Evolutionary conservation across 1,140 invertebrate genomes (phyloP), one percentile per base, ranked within the genome.

Genomic region (Streblospio benedicti): DNA sequence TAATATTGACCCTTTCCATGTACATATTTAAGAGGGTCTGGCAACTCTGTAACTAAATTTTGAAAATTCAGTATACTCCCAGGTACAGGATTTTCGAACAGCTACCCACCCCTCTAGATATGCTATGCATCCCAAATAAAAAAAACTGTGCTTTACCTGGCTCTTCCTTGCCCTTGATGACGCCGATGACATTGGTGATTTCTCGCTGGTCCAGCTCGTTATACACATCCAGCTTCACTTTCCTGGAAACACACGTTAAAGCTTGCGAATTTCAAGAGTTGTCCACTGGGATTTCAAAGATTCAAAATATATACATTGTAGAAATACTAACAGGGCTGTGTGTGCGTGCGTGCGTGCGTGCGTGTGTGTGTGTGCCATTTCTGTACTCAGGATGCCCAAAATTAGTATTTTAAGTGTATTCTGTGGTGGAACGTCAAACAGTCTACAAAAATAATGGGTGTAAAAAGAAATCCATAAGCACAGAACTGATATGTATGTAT

Each of bases 131-230:
- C 30, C 25, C 28, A 49, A 31, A 28, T 25, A 23, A 44, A 33
- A 50, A 54, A 50, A 62, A n/a, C n/a, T n/a, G n/a, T n/a, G n/a
- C n/a, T 66, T 62, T 65, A 68, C 70, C 69, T 58, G 67, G 65
- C 54, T 72, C 71, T 51, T 61, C 67, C 16, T 57, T 50, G n/a
- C 71, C 71, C 14, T 65, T 63, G 55, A 72, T 70, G 2, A 62
- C 58, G 23, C 65, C 69, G 18, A 72, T 61, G 1, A 72, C 68
- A 43, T 71, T 72, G 52, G 49, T 67, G 56, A 72, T 65, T n/a
- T 51, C 56, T 16, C 53, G 61, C 33, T 56, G 28, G 30, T 62
- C 54, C 1, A 58, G 31, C 32, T 67, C 63, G 60, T 72, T 72
- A 55, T 62, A 66, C 9, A 69, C 60, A 6, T 61, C 63, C 55